Evolutionary conservation across 2,888 invertebrate genomes (phyloP).

Genomic region (Zaprionus obscuricornis): DNA sequence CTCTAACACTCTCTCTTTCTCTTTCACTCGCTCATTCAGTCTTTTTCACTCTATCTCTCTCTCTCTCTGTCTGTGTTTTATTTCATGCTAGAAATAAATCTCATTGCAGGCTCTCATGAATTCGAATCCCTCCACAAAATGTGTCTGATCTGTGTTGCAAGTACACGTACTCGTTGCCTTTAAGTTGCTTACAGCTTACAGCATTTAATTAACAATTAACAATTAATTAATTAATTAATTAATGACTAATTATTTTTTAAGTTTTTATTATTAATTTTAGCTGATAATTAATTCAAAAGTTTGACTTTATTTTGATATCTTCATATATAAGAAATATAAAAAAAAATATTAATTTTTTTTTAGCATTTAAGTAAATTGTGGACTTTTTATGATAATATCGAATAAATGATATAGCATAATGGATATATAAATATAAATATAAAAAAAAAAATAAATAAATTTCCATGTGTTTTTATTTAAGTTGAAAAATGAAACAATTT

Average conservation of each 20-base stretch:
- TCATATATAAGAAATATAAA: neutral
- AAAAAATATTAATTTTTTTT: neutral
- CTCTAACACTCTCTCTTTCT: neutral
- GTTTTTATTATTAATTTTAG: conserved; percentile 23
- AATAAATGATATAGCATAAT: conserved; percentile 66
- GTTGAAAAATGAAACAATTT: no score
- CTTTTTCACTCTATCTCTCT: conserved; percentile 9
- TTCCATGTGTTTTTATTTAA: no score
- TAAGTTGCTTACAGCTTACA: conserved; percentile 63
- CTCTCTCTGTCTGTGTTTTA: neutral
- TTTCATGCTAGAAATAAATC: conserved; percentile 42
- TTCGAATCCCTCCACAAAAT: conserved; percentile 69
- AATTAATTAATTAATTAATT: neutral
- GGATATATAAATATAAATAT: no score
- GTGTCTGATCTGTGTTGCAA: conserved; percentile 66
- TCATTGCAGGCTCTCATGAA: conserved; percentile 67
- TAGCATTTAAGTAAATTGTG: conserved; percentile 52
- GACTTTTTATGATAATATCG: conserved; percentile 59
- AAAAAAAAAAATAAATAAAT: no score
- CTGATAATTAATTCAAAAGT: conserved; percentile 56
- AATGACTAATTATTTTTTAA: conserved; percentile 29
- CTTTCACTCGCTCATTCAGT: neutral
- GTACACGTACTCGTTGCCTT: conserved; percentile 52
- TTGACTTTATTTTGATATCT: conserved; percentile 62
- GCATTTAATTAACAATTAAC: conserved; percentile 51